Conservation (phyloP, 2,797 vertebrate genomes). For the Erethizon dorsatum region DNA sequence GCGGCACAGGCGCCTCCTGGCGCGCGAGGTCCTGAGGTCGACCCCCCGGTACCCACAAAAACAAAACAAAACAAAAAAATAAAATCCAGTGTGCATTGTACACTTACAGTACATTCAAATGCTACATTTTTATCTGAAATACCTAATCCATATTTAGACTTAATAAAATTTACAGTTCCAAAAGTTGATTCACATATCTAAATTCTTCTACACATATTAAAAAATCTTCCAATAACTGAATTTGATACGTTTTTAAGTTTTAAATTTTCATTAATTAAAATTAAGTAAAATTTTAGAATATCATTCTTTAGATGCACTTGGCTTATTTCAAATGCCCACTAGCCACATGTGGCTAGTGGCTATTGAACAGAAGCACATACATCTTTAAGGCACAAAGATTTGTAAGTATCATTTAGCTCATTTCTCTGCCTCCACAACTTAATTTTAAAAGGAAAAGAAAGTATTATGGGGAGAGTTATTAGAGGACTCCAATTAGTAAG, state of each 20-base stretch:
- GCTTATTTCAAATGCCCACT: neutral
- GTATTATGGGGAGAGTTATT: neutral
- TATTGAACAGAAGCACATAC: neutral
- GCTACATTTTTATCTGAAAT: constrained; percentile 42
- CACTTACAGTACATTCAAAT: neutral
- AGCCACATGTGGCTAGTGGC: neutral
- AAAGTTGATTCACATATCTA: neutral
- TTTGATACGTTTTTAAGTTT: constrained; percentile 27
- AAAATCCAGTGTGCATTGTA: neutral
- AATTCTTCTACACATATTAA: constrained; percentile 17
- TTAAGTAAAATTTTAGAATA: constrained; percentile 25
- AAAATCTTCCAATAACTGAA: neutral
- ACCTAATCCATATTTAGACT: constrained; percentile 24
- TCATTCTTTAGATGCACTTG: neutral
- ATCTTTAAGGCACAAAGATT: constrained; percentile 13
- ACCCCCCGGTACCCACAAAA: no score
- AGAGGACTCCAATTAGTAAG: constrained; percentile 16
- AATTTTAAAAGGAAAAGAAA: neutral
- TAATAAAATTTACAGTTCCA: constrained; percentile 35
- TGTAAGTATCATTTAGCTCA: constrained; percentile 45
- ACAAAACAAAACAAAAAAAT: no score
- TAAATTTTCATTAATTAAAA: constrained; percentile 55
- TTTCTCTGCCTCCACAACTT: constrained; percentile 30
- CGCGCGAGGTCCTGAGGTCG: no score
- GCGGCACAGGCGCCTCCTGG: no score